A percentile compares a stretch with the other conserved stretches of the same genome.
phyloP scores from a whole-genome alignment of 1,140 invertebrate species.

The Marisa cornuarietis region DNA sequence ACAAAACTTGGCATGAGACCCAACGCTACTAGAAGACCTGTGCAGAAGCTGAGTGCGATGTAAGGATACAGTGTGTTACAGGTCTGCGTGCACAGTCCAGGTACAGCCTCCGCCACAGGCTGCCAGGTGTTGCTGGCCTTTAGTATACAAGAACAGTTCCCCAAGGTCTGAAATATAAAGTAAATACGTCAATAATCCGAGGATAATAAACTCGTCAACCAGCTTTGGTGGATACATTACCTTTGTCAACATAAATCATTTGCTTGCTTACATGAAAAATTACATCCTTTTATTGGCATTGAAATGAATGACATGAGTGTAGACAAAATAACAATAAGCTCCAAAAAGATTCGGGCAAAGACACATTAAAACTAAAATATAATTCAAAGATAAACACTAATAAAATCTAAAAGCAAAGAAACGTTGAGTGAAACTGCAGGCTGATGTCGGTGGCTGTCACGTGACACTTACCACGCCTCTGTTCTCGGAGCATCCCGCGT shows the following conservation, averaged over 20 bases:
- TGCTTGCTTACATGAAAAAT: no score
- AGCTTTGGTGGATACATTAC: no score
- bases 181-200: not conserved
- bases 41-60: conserved; percentile 31
- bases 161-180: conserved; percentile 13
- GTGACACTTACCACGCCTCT: conserved; percentile 25
- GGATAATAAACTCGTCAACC: not conserved
- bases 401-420: no score
- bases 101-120: conserved; percentile 12
- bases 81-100: conserved; percentile 38
- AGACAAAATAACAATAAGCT: no score
- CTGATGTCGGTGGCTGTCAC: no score
- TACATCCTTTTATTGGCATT: no score
- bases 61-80: conserved; percentile 28
- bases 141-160: conserved; percentile 6
- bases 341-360: no score
- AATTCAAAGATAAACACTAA: no score
- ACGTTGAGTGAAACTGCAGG: no score
- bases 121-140: conserved; percentile 24
- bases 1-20: conserved; percentile 39
- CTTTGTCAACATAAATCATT: not conserved
- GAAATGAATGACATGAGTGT: no score
- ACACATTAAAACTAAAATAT: no score
- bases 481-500: conserved; percentile 47
- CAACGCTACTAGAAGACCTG: conserved; percentile 26